phyloP scores from a whole-genome alignment of 2,888 invertebrate species.

The Drosophila phalerata region DNA sequence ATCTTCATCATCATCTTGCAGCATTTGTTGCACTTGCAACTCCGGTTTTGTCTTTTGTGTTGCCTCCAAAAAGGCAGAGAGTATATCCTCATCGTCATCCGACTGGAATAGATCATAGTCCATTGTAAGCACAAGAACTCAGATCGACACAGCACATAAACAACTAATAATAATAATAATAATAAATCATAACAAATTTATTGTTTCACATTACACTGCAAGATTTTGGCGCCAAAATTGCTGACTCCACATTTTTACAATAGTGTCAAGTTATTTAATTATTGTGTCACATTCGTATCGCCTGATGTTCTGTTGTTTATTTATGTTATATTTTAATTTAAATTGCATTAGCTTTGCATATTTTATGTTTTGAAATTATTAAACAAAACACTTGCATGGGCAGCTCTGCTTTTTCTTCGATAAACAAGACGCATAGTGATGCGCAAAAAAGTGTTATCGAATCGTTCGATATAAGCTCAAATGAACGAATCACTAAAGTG shows the following conservation, averaged over 20 bases:
- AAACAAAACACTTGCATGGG: neutral
- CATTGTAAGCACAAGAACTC: slow-evolving; percentile 60
- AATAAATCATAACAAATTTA: neutral
- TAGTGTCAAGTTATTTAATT: neutral
- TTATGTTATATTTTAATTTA: no score
- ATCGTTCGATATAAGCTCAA: no score
- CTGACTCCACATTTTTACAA: neutral
- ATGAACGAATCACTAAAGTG: no score
- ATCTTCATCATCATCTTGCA: neutral
- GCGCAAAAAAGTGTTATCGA: no score
- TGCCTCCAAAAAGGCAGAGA: slow-evolving; percentile 77
- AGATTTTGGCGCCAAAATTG: slow-evolving; percentile 18
- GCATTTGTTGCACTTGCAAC: neutral
- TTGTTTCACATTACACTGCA: neutral
- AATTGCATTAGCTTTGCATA: neutral
- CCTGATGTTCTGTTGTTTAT: neutral
- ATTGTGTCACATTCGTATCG: no score
- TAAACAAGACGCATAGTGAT: neutral
- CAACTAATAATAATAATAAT: neutral
- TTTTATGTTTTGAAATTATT: neutral
- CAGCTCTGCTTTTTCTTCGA: neutral
- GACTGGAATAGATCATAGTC: slow-evolving; percentile 85
- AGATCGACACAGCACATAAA: neutral
- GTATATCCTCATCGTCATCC: slow-evolving; percentile 84
- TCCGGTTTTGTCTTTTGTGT: slow-evolving; percentile 62